Evolutionary conservation across 2,797 vertebrate genomes (phyloP).

Genomic region (Lycodopsis pacificus): DNA sequence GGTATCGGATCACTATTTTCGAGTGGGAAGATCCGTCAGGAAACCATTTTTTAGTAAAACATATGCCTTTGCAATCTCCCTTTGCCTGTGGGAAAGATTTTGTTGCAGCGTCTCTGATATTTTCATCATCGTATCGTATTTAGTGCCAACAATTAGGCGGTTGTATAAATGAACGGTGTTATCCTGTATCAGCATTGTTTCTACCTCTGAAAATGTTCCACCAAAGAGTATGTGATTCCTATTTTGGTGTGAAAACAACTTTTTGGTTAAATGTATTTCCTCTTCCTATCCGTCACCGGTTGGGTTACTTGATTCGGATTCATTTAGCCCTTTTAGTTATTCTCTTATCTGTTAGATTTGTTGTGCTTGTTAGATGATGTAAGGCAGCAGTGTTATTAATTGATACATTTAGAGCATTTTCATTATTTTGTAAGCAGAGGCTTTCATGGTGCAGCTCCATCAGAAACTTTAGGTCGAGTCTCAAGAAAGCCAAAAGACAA

Average conservation of each 20-base stretch:
- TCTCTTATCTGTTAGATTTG: not conserved
- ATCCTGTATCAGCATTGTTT: conserved; percentile 20
- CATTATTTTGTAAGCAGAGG: not conserved
- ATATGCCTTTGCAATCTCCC: not conserved
- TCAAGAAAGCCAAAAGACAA: conserved; percentile 3
- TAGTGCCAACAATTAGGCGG: conserved; percentile 14
- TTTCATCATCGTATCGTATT: conserved; percentile 38
- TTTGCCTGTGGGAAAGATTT: conserved; percentile 11
- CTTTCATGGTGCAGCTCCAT: not conserved
- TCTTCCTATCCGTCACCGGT: conserved; percentile 15
- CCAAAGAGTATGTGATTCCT: conserved; percentile 20
- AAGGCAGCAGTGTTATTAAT: not conserved
- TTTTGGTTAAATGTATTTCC: conserved; percentile 34
- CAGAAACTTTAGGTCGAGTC: conserved; percentile 1
- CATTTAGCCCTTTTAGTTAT: conserved; percentile 12
- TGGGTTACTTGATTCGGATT: conserved; percentile 22
- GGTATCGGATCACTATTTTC: not conserved
- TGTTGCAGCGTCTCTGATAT: conserved; percentile 16
- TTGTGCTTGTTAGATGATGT: not conserved
- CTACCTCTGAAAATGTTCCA: conserved; percentile 26
- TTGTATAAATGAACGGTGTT: conserved; percentile 24
- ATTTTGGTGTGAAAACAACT: conserved; percentile 19
- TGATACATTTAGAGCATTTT: not conserved
- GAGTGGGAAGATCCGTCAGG: not conserved
- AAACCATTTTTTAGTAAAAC: not conserved